Evolutionary conservation across 1,140 invertebrate species (phyloP).

Genomic region (Drosophila nigromelanica): DNA sequence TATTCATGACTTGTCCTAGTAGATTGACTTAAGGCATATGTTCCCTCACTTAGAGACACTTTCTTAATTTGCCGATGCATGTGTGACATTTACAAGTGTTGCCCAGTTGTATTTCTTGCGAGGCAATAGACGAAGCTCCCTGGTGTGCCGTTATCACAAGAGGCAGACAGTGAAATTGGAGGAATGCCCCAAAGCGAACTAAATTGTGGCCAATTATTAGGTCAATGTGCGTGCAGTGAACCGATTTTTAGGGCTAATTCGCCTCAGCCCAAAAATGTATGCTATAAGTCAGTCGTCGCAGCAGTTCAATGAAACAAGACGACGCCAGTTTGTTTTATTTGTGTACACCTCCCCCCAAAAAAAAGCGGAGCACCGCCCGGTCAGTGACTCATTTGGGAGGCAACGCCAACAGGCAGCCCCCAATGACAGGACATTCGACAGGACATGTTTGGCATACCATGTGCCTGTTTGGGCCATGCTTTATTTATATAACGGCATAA

Average conservation of each 20-base stretch:
- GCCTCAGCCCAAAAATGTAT: constrained; percentile 60
- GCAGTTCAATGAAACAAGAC: constrained; percentile 49
- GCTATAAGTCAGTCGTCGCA: constrained; percentile 59
- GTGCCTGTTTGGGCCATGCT: constrained; percentile 8
- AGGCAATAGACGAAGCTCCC: neutral
- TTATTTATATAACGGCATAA: constrained; percentile 16
- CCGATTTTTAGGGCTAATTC: constrained; percentile 46
- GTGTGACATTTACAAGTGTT: neutral
- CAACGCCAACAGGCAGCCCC: constrained; percentile 14
- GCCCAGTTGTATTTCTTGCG: neutral
- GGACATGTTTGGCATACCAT: constrained; percentile 15
- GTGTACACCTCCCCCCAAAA: neutral
- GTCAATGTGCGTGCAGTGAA: constrained; percentile 69
- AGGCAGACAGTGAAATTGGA: constrained; percentile 8
- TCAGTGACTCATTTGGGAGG: constrained; percentile 63
- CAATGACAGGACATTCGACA: neutral
- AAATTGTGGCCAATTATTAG: constrained; percentile 59
- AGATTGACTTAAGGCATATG: too few relatives aligned
- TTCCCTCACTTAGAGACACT: neutral
- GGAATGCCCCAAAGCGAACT: neutral
- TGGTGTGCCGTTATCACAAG: neutral
- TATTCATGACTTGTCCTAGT: too few relatives aligned
- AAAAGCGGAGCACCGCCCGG: constrained; percentile 32
- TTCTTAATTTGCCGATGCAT: neutral
- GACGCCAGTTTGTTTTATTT: constrained; percentile 49